Percentiles rank a stretch among this genome's conserved stretches.
Evolutionary conservation across 2,113 vertebrate species (phyloP).

Genomic region (Passer montanus): DNA sequence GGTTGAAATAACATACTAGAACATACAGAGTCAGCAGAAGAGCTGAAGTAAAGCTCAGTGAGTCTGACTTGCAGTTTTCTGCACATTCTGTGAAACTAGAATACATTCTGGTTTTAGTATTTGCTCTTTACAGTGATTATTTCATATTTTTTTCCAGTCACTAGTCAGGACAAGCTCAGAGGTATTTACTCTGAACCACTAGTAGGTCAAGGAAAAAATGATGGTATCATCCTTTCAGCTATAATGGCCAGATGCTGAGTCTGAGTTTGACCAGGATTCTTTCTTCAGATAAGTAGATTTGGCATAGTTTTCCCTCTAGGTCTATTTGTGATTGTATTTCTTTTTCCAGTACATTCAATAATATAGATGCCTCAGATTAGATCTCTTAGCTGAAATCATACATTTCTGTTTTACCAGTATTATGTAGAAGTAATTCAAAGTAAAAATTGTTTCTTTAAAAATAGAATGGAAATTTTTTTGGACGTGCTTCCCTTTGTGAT

Average conservation of each 20-base stretch:
- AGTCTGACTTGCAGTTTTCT: conserved; percentile 7
- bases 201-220: background rate
- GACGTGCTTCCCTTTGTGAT: background rate
- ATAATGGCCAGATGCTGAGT: background rate
- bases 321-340: background rate
- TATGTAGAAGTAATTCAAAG: background rate
- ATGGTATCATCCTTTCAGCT: background rate
- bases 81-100: background rate
- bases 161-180: background rate
- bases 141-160: background rate
- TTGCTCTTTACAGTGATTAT: background rate
- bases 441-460: background rate
- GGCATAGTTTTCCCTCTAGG: background rate
- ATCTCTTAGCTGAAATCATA: background rate
- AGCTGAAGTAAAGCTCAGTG: background rate
- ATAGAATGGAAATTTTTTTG: background rate
- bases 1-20: background rate
- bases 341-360: background rate
- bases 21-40: background rate
- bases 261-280: background rate
- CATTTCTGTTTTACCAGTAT: background rate
- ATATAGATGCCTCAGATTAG: background rate
- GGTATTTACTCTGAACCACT: background rate
- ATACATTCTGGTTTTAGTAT: background rate
- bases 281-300: background rate